Percentiles rank a stretch among this genome's conserved stretches.
These are phyloP conservation scores for Empidonax traillii DNA, from an alignment of 2,113 vertebrate genomes.

Conservation along the genomic window DNA sequence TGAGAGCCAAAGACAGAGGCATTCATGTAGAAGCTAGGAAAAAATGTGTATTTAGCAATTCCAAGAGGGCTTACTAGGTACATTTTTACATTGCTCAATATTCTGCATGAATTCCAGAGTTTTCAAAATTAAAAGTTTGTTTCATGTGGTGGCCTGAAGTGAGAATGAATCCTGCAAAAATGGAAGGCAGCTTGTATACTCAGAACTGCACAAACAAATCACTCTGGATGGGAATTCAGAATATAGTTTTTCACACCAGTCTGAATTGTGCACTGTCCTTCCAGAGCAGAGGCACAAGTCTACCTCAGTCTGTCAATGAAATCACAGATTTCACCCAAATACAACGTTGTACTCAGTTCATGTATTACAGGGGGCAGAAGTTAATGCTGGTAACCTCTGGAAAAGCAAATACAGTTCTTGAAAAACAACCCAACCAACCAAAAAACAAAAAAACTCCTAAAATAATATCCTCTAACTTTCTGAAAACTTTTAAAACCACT, in stretches of 20 bases:
- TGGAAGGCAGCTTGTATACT: constrained; percentile 27
- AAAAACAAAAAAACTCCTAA: background rate
- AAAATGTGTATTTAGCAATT: background rate
- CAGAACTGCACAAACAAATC: constrained; percentile 35
- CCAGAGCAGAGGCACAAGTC: background rate
- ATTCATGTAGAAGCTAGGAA: background rate
- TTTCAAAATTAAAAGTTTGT: background rate
- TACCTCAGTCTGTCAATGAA: background rate
- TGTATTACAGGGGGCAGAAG: constrained; percentile 24
- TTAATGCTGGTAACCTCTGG: background rate
- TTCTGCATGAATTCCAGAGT: background rate
- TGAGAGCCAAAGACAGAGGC: background rate
- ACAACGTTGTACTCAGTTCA: background rate
- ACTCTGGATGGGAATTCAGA: constrained; percentile 32
- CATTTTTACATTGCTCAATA: background rate
- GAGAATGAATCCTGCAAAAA: constrained; percentile 33
- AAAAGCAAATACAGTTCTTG: background rate
- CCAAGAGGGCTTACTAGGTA: background rate
- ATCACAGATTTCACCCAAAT: background rate
- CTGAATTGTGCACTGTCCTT: background rate
- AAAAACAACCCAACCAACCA: background rate
- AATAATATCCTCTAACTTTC: background rate
- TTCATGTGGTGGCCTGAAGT: background rate
- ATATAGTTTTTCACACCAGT: constrained; percentile 10
- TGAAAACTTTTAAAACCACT: constrained; percentile 45